Conservation (phyloP, 2,113 vertebrate species). For the Pterocles burchelli region DNA sequence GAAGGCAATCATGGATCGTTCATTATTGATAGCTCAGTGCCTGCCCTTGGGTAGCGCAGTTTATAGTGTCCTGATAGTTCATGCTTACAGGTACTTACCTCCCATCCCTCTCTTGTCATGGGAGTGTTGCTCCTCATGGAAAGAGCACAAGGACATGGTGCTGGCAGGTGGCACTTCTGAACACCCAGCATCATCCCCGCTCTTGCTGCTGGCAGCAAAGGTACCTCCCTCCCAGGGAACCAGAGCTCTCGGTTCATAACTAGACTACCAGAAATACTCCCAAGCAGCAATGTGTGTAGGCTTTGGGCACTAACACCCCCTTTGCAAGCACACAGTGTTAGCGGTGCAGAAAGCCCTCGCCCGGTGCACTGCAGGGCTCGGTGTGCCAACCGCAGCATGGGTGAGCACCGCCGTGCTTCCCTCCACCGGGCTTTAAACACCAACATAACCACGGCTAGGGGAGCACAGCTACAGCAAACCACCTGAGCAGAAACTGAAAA, state of each 20-base stretch:
- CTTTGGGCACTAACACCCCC: fast-evolving
- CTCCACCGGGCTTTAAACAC: fast-evolving
- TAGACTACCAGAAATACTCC: fast-evolving
- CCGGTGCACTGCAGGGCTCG: fast-evolving
- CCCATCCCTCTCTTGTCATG: fast-evolving
- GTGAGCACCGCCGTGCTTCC: fast-evolving
- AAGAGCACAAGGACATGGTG: neutral
- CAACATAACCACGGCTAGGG: fast-evolving
- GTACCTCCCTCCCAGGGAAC: neutral
- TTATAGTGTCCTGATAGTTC: fast-evolving
- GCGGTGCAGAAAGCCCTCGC: neutral
- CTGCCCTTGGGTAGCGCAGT: neutral
- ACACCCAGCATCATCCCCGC: neutral
- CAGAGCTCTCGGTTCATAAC: neutral
- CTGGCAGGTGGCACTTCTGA: slow-evolving; percentile 5
- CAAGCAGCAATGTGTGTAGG: neutral
- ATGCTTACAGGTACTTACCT: fast-evolving
- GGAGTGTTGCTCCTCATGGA: fast-evolving
- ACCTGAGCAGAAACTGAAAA: neutral
- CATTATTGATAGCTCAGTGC: neutral
- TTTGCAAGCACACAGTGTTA: fast-evolving
- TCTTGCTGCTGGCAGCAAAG: neutral
- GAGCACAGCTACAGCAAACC: neutral
- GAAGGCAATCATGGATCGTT: neutral
- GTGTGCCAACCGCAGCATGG: fast-evolving